These are phyloP conservation scores for Myanophis thanlyinensis DNA, from an alignment of 2,113 vertebrate species.

Conservation along the genomic window DNA sequence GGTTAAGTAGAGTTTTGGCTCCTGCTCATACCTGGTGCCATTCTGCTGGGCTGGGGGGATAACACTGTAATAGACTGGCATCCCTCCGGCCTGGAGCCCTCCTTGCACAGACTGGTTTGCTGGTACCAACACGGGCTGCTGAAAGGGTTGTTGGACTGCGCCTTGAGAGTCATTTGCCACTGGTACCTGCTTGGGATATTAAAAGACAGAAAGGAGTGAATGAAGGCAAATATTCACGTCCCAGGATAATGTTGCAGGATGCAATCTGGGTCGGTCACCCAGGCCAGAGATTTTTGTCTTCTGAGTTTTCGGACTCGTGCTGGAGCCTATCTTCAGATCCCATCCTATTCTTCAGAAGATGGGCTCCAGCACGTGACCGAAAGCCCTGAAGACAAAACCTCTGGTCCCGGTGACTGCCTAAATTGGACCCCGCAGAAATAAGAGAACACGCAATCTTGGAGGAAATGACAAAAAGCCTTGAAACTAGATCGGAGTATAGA, in stretches of 20 bases:
- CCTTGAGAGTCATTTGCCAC: slow-evolving; percentile 90
- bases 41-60: slow-evolving; percentile 94
- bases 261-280: neutral
- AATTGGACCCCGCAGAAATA: neutral
- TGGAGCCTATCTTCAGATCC: neutral
- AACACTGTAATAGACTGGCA: slow-evolving; percentile 96
- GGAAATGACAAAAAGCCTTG: neutral
- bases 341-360: neutral
- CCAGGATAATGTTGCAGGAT: neutral
- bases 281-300: neutral
- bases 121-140: slow-evolving; percentile 93
- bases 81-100: slow-evolving; percentile 76
- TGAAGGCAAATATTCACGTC: neutral
- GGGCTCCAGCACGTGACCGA: neutral
- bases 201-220: neutral
- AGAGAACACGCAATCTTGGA: neutral
- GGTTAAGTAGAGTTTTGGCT: neutral
- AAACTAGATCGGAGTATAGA: neutral
- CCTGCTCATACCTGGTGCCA: slow-evolving; percentile 82
- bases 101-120: slow-evolving; percentile 94
- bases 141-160: slow-evolving; percentile 92
- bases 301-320: neutral
- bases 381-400: neutral
- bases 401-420: neutral
- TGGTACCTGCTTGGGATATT: slow-evolving; percentile 76